These are phyloP conservation scores for Petrolisthes manimaculis DNA, from an alignment of 2,888 invertebrate genomes.

Conservation along the genomic window DNA sequence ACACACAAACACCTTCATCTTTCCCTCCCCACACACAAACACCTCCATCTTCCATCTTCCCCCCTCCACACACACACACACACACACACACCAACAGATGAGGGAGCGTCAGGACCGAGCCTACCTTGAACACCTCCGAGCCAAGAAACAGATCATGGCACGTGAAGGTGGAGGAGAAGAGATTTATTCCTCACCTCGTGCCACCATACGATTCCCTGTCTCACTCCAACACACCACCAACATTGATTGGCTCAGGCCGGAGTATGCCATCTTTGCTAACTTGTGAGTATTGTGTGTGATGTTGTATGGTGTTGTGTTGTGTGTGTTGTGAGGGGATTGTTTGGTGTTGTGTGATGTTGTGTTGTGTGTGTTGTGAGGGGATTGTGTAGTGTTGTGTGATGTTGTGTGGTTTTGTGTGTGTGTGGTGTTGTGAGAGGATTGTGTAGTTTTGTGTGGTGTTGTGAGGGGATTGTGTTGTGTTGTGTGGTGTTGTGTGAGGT, in stretches of 20 bases:
- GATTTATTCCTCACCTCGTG: constrained; percentile 30
- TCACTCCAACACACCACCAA: neutral
- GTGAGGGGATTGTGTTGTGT: too few species aligned
- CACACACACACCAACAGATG: constrained; percentile 36
- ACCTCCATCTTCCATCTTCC: too few species aligned
- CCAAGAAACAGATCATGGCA: constrained; percentile 34
- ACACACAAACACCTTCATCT: too few species aligned
- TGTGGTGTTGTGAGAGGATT: too few species aligned
- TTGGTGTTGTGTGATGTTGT: neutral
- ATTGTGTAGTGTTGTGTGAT: too few species aligned
- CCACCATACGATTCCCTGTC: constrained; percentile 42
- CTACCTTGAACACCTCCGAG: constrained; percentile 52
- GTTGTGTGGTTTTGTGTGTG: too few species aligned
- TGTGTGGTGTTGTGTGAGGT: too few species aligned
- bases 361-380: neutral
- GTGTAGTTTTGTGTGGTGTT: too few species aligned
- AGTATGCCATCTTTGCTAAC: constrained; percentile 46
- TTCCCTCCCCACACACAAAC: too few species aligned
- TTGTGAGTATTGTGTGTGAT: constrained; percentile 40
- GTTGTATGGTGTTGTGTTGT: neutral
- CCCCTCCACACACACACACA: too few species aligned
- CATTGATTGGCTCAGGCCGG: constrained; percentile 25
- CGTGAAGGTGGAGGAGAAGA: constrained; percentile 48
- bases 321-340: too few species aligned
- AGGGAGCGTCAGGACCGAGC: constrained; percentile 42